Evolutionary conservation across 92 coral and sea anemone species (phyloP).

Genomic region (Heteractis magnifica): DNA sequence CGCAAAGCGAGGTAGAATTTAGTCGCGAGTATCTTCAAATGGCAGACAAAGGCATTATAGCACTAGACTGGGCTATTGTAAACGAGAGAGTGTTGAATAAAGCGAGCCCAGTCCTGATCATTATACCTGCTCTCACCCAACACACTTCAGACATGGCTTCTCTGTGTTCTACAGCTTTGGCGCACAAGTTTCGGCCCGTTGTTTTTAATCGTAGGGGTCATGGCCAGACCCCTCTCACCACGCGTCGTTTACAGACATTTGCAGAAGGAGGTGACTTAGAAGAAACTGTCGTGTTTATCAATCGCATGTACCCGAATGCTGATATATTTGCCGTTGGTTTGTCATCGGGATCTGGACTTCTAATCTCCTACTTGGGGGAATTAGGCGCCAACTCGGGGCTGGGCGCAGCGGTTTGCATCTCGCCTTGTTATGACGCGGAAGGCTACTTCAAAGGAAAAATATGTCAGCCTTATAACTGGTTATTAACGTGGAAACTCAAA

Average conservation of each 20-base stretch:
- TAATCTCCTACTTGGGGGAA: conserved; percentile 87
- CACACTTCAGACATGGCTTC: conserved; percentile 61
- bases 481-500: conserved; percentile 78
- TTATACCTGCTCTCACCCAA: conserved; percentile 83
- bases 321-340: conserved; percentile 80
- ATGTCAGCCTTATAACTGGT: conserved; percentile 83
- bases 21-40: conserved; percentile 91
- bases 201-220: conserved; percentile 98
- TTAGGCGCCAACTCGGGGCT: conserved; percentile 51
- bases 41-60: conserved; percentile 90
- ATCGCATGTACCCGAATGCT: conserved; percentile 79
- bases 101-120: conserved; percentile 75
- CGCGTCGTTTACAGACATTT: conserved; percentile 86
- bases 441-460: conserved; percentile 62
- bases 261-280: conserved; percentile 82
- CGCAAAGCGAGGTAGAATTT: conserved; percentile 64
- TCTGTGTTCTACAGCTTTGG: conserved; percentile 57
- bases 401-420: conserved; percentile 82
- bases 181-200: conserved; percentile 83
- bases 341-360: conserved; percentile 83
- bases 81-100: conserved; percentile 55
- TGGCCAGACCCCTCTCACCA: conserved; percentile 72
- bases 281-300: conserved; percentile 77
- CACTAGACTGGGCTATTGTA: conserved; percentile 85
- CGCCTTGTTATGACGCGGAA: conserved; percentile 90